phyloP scores from a whole-genome alignment of 2,888 invertebrate species.

The Celastrina argiolus region DNA sequence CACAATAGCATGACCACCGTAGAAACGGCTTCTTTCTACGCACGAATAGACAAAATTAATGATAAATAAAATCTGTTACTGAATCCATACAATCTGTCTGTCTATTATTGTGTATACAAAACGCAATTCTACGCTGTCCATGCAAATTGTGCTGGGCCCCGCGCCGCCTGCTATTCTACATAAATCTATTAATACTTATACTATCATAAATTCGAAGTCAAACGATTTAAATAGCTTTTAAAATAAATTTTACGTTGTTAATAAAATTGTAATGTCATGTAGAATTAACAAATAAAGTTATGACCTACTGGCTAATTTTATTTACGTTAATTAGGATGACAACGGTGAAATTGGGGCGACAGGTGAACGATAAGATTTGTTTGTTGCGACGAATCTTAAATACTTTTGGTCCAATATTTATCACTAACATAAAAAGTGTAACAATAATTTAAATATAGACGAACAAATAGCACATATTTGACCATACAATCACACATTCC shows the following conservation, averaged over 20 bases:
- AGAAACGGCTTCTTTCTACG: too few species aligned
- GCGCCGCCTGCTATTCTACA: not conserved
- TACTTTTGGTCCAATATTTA: constrained; percentile 8
- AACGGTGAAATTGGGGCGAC: not conserved
- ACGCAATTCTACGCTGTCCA: too few species aligned
- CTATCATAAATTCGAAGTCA: constrained; percentile 19
- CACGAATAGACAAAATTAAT: too few species aligned
- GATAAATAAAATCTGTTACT: too few species aligned
- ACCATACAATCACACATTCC: not conserved
- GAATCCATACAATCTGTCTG: too few species aligned
- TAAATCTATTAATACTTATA: constrained; percentile 10
- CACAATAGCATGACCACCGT: too few species aligned
- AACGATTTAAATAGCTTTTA: constrained; percentile 4
- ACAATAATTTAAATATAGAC: too few species aligned
- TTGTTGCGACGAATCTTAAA: constrained; percentile 1
- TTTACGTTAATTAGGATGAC: constrained; percentile 7
- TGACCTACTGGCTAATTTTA: constrained; percentile 12
- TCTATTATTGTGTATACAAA: too few species aligned
- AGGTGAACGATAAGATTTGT: not conserved
- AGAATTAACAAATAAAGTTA: constrained; percentile 2
- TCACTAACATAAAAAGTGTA: not conserved
- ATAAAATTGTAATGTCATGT: constrained; percentile 18
- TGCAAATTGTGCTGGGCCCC: not conserved
- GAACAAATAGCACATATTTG: not conserved
- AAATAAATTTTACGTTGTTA: constrained; percentile 17